Evolutionary conservation across 1,140 invertebrate species (phyloP).

Genomic region (Goniozus legneri): DNA sequence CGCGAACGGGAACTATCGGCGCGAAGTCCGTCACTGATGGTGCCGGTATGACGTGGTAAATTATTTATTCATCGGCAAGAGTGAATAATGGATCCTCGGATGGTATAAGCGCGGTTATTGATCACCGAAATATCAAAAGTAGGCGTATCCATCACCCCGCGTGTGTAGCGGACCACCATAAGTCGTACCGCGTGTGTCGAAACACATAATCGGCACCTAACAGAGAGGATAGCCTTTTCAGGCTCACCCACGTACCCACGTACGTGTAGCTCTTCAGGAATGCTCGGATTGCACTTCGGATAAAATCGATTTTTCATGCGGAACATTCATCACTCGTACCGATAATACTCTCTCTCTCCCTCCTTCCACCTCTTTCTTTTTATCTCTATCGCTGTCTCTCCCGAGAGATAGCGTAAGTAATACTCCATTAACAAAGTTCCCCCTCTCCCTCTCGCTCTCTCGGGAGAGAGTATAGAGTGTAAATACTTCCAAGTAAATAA

Average conservation of each 20-base stretch:
- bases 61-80: conserved; percentile 43
- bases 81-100: conserved; percentile 40
- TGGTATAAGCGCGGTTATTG: conserved; percentile 38
- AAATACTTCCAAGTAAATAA: not conserved
- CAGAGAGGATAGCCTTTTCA: conserved; percentile 6
- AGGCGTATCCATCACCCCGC: conserved; percentile 42
- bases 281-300: conserved; percentile 13
- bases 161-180: conserved; percentile 24
- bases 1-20: conserved; percentile 7
- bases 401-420: too few relatives aligned
- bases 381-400: too few relatives aligned
- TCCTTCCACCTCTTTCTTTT: too few relatives aligned
- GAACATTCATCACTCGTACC: conserved; percentile 26
- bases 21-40: conserved; percentile 28
- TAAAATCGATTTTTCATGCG: conserved; percentile 35
- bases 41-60: conserved; percentile 38
- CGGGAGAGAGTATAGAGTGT: not conserved
- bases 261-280: conserved; percentile 24
- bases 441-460: not conserved
- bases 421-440: too few relatives aligned
- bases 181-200: conserved; percentile 15
- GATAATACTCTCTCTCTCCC: conserved; percentile 28
- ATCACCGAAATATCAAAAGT: conserved; percentile 45
- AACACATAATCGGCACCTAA: conserved; percentile 10
- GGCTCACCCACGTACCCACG: conserved; percentile 16